Conservation (phyloP, 2,797 vertebrate species). For the Petrocephalus sullivani region DNA sequence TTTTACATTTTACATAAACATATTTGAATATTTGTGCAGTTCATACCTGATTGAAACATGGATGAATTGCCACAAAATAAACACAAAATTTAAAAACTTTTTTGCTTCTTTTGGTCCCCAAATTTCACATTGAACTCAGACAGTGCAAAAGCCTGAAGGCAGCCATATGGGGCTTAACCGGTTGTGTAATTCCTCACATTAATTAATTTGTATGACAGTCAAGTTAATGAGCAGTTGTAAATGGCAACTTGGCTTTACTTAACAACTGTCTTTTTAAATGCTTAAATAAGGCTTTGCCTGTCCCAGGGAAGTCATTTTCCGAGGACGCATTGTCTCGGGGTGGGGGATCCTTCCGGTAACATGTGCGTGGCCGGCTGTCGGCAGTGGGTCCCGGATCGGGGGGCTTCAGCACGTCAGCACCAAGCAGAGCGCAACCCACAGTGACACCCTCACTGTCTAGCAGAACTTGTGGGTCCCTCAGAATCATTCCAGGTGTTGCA, state of each 20-base stretch:
- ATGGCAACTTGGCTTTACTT: conserved; percentile 30
- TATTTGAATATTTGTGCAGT: background rate
- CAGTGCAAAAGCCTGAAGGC: conserved; percentile 17
- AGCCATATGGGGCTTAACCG: conserved; percentile 38
- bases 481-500: background rate
- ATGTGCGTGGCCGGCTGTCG: background rate
- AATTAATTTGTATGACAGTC: conserved; percentile 43
- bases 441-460: background rate
- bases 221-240: conserved; percentile 43
- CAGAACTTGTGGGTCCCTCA: background rate
- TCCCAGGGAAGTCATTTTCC: conserved; percentile 17
- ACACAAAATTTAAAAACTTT: background rate
- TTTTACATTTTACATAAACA: background rate
- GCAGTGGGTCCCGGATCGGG: background rate
- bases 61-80: background rate
- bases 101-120: background rate
- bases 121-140: conserved; percentile 6
- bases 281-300: conserved; percentile 32
- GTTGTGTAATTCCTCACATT: conserved; percentile 39
- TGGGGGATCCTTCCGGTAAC: conserved; percentile 22
- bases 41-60: background rate
- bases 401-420: background rate
- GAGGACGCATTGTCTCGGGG: conserved; percentile 29
- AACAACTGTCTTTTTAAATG: conserved; percentile 33
- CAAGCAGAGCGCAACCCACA: background rate